Evolutionary conservation across 2,113 vertebrate genomes (phyloP).

Genomic region (Nesoenas mayeri): DNA sequence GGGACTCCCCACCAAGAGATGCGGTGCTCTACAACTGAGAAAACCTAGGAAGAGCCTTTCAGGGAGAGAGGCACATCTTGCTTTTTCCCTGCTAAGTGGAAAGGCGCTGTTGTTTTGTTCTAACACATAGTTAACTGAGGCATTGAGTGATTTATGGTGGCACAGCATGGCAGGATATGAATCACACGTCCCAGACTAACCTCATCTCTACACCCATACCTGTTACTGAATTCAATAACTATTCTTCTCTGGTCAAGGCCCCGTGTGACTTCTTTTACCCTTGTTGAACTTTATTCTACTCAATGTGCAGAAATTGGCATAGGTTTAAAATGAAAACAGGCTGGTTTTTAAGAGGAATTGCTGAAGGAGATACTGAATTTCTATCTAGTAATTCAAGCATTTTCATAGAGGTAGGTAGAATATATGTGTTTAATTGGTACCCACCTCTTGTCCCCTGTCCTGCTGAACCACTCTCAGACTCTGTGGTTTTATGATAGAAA

Average conservation of each 20-base stretch:
- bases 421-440: not conserved
- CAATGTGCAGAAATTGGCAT: not conserved
- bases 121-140: not conserved
- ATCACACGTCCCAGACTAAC: not conserved
- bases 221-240: not conserved
- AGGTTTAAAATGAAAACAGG: not conserved
- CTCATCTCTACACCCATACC: not conserved
- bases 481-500: not conserved
- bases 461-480: not conserved
- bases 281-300: not conserved
- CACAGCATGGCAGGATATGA: not conserved
- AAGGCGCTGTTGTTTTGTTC: not conserved
- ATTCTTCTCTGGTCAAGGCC: not conserved
- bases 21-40: not conserved
- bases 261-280: not conserved
- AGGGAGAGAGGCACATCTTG: not conserved
- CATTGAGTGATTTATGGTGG: not conserved
- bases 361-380: not conserved
- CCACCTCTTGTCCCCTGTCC: not conserved
- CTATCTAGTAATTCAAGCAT: not conserved
- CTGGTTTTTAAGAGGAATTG: not conserved
- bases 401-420: not conserved
- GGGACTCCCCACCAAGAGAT: too few species aligned
- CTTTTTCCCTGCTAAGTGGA: not conserved
- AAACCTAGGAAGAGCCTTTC: not conserved